Conservation (phyloP, 2,797 vertebrate species). For the Lagorchestes hirsutus region DNA sequence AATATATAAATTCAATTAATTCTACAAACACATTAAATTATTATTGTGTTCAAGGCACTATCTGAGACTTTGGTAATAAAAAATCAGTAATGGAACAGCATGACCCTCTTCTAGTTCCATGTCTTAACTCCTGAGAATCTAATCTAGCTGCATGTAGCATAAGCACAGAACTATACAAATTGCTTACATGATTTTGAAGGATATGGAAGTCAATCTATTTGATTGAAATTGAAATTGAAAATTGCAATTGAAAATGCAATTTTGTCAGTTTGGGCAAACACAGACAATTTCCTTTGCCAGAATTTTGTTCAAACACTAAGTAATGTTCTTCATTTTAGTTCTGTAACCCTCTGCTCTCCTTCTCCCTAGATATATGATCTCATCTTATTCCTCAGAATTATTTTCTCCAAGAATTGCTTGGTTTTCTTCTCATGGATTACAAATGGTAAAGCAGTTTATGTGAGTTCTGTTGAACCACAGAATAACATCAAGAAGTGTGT, state of each 20-base stretch:
- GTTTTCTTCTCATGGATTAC: conserved; percentile 3
- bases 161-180: background rate
- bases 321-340: background rate
- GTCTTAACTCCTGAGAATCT: background rate
- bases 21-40: background rate
- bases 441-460: background rate
- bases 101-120: background rate
- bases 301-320: background rate
- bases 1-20: background rate
- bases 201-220: background rate
- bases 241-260: background rate
- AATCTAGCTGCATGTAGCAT: background rate
- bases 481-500: background rate
- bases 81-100: background rate
- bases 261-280: conserved; percentile 9
- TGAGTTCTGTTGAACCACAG: conserved; percentile 27
- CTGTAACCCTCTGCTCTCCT: background rate
- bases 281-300: background rate
- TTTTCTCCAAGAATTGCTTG: conserved; percentile 18
- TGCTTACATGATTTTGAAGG: background rate
- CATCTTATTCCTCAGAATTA: conserved; percentile 49
- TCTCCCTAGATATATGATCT: background rate
- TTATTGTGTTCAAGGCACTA: background rate
- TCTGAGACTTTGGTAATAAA: background rate
- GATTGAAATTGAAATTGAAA: too few relatives aligned